Base-by-base conservation (phyloP, 2,888 invertebrate genomes). In the Coronaproctus castanopsis region DNA sequence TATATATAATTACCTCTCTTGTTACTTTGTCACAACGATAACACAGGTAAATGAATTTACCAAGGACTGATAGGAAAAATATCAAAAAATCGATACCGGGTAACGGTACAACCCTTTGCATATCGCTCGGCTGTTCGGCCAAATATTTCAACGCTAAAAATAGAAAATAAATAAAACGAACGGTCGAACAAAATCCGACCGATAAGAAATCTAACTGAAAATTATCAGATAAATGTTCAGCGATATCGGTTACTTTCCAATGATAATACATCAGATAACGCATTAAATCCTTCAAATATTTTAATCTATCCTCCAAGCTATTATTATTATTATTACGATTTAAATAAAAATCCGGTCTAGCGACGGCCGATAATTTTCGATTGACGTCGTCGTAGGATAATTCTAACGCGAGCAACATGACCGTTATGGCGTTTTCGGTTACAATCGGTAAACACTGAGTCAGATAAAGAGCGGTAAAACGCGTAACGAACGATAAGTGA, bases 41-140 rank as follows among this genome's bases (percentile, higher is more conserved):
- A 21, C 61, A 61, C 50, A 61, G 48, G 21, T 61, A 61, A 23
- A 58, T 54, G 53, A 61, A 61, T 56, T 61, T 61, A 1, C 61
- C 61, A 10, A 61, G 55, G 1, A 61, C 61, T 23, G 58, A 49
- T 2, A 61, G 23, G 51, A 52, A 58, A 52, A 61, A 61, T n/a
- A 61, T 54, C 18, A 61, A 36, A 18, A 53, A 22, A 14, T 61
- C 55, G 23, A 53, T 55, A 51, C 58, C 51, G 23, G 61, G 58
- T 50, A 58, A 52, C 36, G 52, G 22, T 3, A 55, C 19, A 20
- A 52, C 55, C 1, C 59, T 56, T 5, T 54, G n/a, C 5, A 8
- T 51, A 8, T 51, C 55, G 21, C 52, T 52, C 2, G 21, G 20
- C 20, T 59, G n/a, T 3, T 36, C 36, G 2, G 58, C 55, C 24